Conservation (phyloP, 2,797 vertebrate species). For the Thamnophis elegans region DNA sequence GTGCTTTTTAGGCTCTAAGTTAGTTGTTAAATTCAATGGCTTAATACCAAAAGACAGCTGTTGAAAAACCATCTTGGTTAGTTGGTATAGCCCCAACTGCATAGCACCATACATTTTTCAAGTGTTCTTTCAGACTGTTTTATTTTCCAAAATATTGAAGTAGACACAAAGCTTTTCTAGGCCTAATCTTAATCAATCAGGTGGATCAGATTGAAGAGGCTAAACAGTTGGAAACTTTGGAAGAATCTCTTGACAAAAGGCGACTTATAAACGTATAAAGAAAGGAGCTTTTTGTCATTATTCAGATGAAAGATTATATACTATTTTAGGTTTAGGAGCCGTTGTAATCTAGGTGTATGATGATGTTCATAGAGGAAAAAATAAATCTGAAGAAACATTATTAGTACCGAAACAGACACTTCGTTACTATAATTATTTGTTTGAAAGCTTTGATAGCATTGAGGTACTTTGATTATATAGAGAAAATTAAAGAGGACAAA, state of each 20-base stretch:
- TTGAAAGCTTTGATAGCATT: neutral
- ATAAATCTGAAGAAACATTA: neutral
- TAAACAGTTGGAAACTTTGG: neutral
- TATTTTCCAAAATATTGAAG: neutral
- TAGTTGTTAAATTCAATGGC: too few relatives aligned
- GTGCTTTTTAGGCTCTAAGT: too few relatives aligned
- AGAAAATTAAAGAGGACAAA: neutral
- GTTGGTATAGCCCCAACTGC: neutral
- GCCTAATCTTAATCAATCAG: neutral
- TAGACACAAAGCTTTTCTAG: too few relatives aligned
- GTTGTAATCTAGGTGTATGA: neutral
- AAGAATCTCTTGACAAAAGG: neutral
- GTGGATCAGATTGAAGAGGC: neutral
- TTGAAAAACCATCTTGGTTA: neutral
- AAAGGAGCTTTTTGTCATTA: neutral
- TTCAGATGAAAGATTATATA: neutral
- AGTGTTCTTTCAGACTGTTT: neutral
- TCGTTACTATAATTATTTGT: neutral
- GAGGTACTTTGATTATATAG: neutral
- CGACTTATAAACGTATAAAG: neutral
- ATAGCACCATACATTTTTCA: neutral
- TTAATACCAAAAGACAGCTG: neutral
- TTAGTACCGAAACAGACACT: neutral
- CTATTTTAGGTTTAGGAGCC: neutral
- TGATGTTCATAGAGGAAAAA: neutral